Evolutionary conservation across 2,888 invertebrate genomes (phyloP), one percentile per base, ranked within the genome.

Genomic region (Erannis defoliaria): DNA sequence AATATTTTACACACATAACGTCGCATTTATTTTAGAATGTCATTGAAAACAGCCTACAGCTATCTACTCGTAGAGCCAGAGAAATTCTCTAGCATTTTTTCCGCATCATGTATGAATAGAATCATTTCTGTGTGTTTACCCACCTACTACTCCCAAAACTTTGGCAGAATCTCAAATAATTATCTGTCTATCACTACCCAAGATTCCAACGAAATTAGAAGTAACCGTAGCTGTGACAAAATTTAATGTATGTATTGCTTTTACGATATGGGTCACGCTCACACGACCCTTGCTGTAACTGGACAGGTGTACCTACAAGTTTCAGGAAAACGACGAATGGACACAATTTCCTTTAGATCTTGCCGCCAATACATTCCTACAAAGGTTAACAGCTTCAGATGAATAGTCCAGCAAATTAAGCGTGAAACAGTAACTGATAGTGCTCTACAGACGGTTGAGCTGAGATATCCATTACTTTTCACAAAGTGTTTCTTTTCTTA

Each of bases 141-240:
- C 56, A 50, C 45, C 35, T 40, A 71, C 66, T 61, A 64, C 72
- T 70, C 72, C 66, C 58, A 59, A 72, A 73, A 71, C 19, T 76
- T 81, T 88, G 86, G 86, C 86, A 77, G 45, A 67, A 63, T 23
- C 76, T 82, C 85, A 86, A 61, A 82, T 72, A 68, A 76, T 72
- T 56, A 73, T 69, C 62, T 68, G 69, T 73, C 76, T 77, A 77
- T 80, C 80, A 76, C 80, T 79, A 81, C 70, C 77, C 78, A 70
- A 78, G 74, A 80, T 74, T 76, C 72, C 68, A 69, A 75, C 75
- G 43, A 76, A 80, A 75, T 81, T 77, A 76, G 74, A 73, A 70
- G 67, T 55, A 51, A 50, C 45, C 62, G 70, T 71, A 77, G 69
- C 75, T 75, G 69, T 77, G 75, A 78, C 61, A 48, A 66, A 64